Base-by-base conservation (phyloP, 2,113 vertebrate species). In the Galemys pyrenaicus region DNA sequence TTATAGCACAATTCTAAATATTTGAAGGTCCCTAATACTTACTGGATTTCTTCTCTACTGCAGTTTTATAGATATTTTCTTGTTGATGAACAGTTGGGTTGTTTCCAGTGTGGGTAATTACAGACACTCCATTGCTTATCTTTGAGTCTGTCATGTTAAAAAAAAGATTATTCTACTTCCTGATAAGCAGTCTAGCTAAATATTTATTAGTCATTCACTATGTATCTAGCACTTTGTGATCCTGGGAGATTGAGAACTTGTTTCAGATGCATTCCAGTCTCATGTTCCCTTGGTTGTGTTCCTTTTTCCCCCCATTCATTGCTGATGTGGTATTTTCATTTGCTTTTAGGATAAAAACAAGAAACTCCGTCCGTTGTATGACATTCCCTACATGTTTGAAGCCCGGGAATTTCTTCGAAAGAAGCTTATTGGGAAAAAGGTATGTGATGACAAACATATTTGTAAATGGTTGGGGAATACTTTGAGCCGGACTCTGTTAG, bases 311-410 rank as follows among this genome's bases (percentile, higher is more conserved):
- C 20, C 9, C 9, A 6, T 8, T 8, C 24, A 83, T 95, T 86
- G 6, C 68, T 96, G 51, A 90, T 95, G 28, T 37, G 9, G 2
- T 87, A 17, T 87, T 95, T 88, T 92, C 5, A 91, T 97, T 95
- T 93, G 44, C 13, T 96, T 94, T 91, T 96, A 99, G 98, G 99
- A 99, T 98, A 99, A 99, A 98, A 99, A 99, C 98, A 99, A 99
- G 98, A 99, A 99, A 91, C 99, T 99, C 93, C 99, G 99, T 87
- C 99, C 99, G 0, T 98, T 99, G 19, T 99, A 99, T 2, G 99
- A 99, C 98, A 99, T 99, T 97, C 99, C 99, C 68, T 99, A 99
- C 98, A 99, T 99, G 99, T 99, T 99, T 26, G 99, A 99, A 97
- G 99, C 99, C 82, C 98, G 99, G 22, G 99, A 99, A 93, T 99